Percentiles rank a stretch among this genome's conserved stretches.
These are phyloP conservation scores for Hypomesus transpacificus DNA, from an alignment of 2,113 vertebrate species.

Conservation along the genomic window DNA sequence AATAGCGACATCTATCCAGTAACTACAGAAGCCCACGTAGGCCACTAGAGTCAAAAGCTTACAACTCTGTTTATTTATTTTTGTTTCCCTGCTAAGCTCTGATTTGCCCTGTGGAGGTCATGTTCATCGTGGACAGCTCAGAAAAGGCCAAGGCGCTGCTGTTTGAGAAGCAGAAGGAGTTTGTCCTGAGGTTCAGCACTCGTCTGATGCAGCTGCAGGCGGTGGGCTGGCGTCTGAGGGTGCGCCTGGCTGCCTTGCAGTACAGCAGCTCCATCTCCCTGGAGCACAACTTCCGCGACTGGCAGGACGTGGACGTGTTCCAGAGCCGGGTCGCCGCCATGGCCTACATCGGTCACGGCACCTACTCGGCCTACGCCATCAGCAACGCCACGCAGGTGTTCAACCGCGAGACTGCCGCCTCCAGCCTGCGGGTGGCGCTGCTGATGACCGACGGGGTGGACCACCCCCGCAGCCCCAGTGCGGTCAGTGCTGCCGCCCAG, in stretches of 20 bases:
- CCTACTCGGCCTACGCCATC: constrained; percentile 82
- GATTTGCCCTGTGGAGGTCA: constrained; percentile 77
- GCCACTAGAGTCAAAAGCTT: not conserved
- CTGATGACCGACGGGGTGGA: constrained; percentile 82
- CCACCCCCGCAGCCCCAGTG: constrained; percentile 81
- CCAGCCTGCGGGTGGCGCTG: constrained; percentile 73
- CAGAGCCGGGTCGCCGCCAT: constrained; percentile 72
- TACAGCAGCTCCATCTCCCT: constrained; percentile 83
- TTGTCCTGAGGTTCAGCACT: constrained; percentile 72
- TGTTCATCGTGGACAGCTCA: constrained; percentile 87
- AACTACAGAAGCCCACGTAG: no score
- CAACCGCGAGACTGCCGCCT: constrained; percentile 66
- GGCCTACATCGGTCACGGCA: constrained; percentile 81
- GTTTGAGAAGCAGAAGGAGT: constrained; percentile 79
- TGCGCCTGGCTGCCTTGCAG: constrained; percentile 80
- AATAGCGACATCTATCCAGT: no score
- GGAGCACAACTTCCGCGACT: constrained; percentile 80
- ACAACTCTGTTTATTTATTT: not conserved
- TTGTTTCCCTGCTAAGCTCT: constrained; percentile 55
- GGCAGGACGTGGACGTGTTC: constrained; percentile 80
- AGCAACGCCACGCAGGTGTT: constrained; percentile 82
- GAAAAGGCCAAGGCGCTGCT: constrained; percentile 76
- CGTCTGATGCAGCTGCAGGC: constrained; percentile 68
- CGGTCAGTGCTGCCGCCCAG: constrained; percentile 65
- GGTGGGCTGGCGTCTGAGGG: constrained; percentile 57